phyloP scores from a whole-genome alignment of 1,140 invertebrate genomes.

The fruit fly (Drosophila melanogaster) region DNA sequence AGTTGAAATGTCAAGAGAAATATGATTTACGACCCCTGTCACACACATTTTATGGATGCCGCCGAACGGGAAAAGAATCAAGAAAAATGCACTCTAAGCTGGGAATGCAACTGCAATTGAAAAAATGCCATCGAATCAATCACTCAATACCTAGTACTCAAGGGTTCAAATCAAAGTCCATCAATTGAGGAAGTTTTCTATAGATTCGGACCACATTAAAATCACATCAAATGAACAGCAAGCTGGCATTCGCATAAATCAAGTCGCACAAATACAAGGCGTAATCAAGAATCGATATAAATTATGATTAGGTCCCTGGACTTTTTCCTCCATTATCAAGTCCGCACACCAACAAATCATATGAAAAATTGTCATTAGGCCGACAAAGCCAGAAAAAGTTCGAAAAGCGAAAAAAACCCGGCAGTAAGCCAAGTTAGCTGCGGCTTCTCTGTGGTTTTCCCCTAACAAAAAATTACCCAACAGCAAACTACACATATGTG shows the following conservation, averaged over 20 bases:
- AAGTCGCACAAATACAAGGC: slow-evolving; percentile 33
- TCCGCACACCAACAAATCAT: slow-evolving; percentile 51
- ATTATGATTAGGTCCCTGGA: slow-evolving; percentile 67
- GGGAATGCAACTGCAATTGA: slow-evolving; percentile 13
- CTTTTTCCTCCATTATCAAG: slow-evolving; percentile 53
- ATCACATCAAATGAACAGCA: slow-evolving; percentile 41
- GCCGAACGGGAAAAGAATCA: slow-evolving; percentile 33
- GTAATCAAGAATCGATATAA: slow-evolving; percentile 61
- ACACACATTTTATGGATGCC: background rate
- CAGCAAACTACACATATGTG: slow-evolving; percentile 43
- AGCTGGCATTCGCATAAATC: slow-evolving; percentile 58
- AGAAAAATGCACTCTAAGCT: slow-evolving; percentile 28
- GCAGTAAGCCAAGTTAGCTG: slow-evolving; percentile 58
- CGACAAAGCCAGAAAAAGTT: slow-evolving; percentile 30
- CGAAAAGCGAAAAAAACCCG: slow-evolving; percentile 19
- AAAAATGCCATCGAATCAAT: slow-evolving; percentile 45
- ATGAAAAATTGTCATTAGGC: slow-evolving; percentile 80
- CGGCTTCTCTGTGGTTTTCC: slow-evolving; percentile 52
- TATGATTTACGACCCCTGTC: slow-evolving; percentile 65
- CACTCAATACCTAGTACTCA: slow-evolving; percentile 15
- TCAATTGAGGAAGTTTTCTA: slow-evolving; percentile 35
- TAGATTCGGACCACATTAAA: slow-evolving; percentile 41
- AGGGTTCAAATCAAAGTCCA: slow-evolving; percentile 36
- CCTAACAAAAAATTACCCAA: slow-evolving; percentile 11
- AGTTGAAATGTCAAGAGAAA: slow-evolving; percentile 79